Percentiles rank a stretch among this genome's conserved stretches.
These are phyloP conservation scores for Epistrophe grossulariae DNA, from an alignment of 2,888 invertebrate genomes.

Conservation along the genomic window DNA sequence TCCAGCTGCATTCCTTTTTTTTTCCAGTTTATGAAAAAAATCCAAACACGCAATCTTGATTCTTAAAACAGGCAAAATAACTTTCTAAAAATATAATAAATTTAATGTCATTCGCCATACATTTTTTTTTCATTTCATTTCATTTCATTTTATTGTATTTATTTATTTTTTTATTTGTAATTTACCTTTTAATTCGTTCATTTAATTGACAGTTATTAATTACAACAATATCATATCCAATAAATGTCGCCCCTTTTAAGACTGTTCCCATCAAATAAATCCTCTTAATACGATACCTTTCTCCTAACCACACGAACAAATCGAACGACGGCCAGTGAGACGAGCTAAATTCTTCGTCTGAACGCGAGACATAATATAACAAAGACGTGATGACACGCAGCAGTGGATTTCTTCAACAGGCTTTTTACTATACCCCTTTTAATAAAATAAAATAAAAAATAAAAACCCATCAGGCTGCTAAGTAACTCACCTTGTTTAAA, in stretches of 20 bases:
- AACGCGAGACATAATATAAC: not conserved
- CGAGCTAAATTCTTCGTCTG: constrained; percentile 22
- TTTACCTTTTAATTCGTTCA: constrained; percentile 21
- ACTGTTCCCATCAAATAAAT: constrained; percentile 67
- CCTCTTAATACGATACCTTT: constrained; percentile 66
- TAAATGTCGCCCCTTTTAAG: constrained; percentile 54
- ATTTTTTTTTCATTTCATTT: no score
- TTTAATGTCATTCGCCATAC: constrained; percentile 1
- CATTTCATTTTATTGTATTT: not conserved
- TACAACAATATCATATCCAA: constrained; percentile 65
- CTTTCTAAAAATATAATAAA: constrained; percentile 4
- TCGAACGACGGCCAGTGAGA: not conserved
- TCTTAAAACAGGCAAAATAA: not conserved
- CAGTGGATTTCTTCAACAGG: constrained; percentile 19
- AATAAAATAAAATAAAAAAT: not conserved
- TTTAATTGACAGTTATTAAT: constrained; percentile 73
- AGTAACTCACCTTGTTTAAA: constrained; percentile 10
- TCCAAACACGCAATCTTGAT: not conserved
- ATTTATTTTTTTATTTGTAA: not conserved
- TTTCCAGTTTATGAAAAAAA: no score
- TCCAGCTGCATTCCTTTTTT: no score
- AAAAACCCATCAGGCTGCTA: constrained; percentile 28
- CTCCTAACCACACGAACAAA: constrained; percentile 15
- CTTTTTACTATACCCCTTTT: not conserved
- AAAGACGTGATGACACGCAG: constrained; percentile 59